These are phyloP conservation scores for Hoplostethus mediterraneus DNA, from an alignment of 2,797 vertebrate genomes.

Conservation along the genomic window DNA sequence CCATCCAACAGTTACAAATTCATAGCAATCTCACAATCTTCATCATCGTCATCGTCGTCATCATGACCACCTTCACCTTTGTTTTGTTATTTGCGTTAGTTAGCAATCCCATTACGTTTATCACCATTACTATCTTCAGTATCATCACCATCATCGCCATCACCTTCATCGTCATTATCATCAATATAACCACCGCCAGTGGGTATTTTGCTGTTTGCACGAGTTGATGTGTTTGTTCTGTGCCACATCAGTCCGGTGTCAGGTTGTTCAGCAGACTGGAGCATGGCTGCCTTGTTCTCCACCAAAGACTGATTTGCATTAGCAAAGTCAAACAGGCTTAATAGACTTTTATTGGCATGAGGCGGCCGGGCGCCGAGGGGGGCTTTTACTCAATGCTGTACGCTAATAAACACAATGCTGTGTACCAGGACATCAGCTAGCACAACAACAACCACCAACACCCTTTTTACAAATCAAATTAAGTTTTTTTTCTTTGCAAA, in stretches of 20 bases:
- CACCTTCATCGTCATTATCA: conserved; percentile 17
- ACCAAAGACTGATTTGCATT: conserved; percentile 68
- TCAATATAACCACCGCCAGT: conserved; percentile 17
- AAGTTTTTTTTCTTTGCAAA: too few relatives aligned
- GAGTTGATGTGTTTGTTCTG: conserved; percentile 44
- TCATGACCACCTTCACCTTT: conserved; percentile 8
- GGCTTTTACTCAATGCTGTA: conserved; percentile 66
- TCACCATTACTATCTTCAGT: conserved; percentile 25
- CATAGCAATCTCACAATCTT: too few relatives aligned
- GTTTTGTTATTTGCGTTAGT: conserved; percentile 25
- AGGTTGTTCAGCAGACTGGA: conserved; percentile 40
- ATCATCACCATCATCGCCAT: conserved; percentile 34
- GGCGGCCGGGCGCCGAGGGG: conserved; percentile 31
- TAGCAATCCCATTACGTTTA: conserved; percentile 39
- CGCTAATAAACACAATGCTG: conserved; percentile 60
- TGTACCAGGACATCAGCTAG: conserved; percentile 53
- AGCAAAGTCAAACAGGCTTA: conserved; percentile 75
- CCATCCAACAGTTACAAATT: too few relatives aligned
- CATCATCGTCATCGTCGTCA: conserved; percentile 13
- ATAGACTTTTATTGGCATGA: conserved; percentile 74
- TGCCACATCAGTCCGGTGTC: conserved; percentile 49
- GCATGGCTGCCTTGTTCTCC: conserved; percentile 34
- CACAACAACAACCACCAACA: conserved; percentile 17
- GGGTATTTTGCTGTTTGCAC: conserved; percentile 40
- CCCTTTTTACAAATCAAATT: background rate